Conservation (phyloP, 2,888 invertebrate genomes). For the Belgica antarctica region DNA sequence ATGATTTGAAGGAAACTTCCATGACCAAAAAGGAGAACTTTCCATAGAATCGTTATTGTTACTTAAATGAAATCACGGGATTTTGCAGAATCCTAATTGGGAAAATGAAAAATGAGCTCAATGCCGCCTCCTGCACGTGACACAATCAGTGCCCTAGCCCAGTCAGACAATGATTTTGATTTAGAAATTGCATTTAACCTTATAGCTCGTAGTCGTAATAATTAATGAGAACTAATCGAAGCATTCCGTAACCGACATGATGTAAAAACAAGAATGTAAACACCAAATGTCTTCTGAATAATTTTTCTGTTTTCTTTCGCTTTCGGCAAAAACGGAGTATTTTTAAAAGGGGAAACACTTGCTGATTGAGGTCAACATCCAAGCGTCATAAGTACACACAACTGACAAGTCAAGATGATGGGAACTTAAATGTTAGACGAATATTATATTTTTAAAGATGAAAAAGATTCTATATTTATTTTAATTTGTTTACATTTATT, state of each 20-base stretch:
- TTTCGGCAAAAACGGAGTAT: too few species aligned
- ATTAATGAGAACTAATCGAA: neutral
- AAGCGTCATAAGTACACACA: neutral
- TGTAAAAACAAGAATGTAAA: neutral
- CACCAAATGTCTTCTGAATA: constrained; percentile 26
- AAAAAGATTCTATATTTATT: neutral
- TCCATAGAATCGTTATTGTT: too few species aligned
- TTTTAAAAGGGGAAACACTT: too few species aligned
- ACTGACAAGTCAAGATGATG: neutral
- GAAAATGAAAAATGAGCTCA: too few species aligned
- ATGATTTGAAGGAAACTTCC: too few species aligned
- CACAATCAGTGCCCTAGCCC: too few species aligned
- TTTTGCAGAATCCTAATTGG: too few species aligned
- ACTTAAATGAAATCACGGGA: too few species aligned
- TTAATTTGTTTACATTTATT: neutral
- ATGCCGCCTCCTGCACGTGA: too few species aligned
- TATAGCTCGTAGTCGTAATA: neutral
- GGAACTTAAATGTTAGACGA: constrained; percentile 25
- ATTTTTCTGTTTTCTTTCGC: neutral
- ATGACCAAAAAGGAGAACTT: too few species aligned
- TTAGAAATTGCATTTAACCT: neutral
- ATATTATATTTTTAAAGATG: constrained; percentile 19
- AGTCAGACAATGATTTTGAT: constrained; percentile 9
- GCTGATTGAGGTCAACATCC: too few species aligned
- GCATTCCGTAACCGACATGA: neutral